Evolutionary conservation across 2,888 invertebrate species (phyloP).

Genomic region (Melanophora roralis): DNA sequence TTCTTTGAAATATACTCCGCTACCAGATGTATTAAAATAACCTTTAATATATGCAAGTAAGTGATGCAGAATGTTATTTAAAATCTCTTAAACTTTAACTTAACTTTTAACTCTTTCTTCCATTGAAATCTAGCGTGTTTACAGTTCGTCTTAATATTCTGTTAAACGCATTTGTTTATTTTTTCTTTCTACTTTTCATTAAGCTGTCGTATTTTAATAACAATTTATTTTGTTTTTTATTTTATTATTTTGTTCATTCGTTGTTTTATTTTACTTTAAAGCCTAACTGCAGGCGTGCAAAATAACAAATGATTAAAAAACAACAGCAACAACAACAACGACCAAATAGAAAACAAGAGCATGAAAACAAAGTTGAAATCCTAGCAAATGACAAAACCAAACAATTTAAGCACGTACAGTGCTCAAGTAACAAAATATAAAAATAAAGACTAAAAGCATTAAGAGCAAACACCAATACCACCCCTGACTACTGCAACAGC

Average conservation of each 20-base stretch:
- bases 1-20: too few species aligned
- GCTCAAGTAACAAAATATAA: constrained; percentile 37
- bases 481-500: neutral
- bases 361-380: constrained; percentile 40
- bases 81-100: too few species aligned
- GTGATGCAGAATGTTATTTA: too few species aligned
- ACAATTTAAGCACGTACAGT: constrained; percentile 62
- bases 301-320: constrained; percentile 38
- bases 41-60: too few species aligned
- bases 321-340: neutral
- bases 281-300: constrained; percentile 60
- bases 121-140: too few species aligned
- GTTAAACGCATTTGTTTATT: neutral
- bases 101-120: too few species aligned
- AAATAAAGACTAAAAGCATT: constrained; percentile 51
- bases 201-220: constrained; percentile 7
- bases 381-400: constrained; percentile 60
- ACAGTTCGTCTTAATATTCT: neutral
- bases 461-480: constrained; percentile 28
- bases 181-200: constrained; percentile 2
- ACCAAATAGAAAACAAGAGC: neutral
- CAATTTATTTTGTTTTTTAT: constrained; percentile 41
- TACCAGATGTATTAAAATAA: too few species aligned
- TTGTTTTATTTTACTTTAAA: constrained; percentile 56
- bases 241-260: constrained; percentile 21